Conservation (phyloP, 37 sponge, comb jelly and placozoan genomes). For the Agelas oroides region DNA sequence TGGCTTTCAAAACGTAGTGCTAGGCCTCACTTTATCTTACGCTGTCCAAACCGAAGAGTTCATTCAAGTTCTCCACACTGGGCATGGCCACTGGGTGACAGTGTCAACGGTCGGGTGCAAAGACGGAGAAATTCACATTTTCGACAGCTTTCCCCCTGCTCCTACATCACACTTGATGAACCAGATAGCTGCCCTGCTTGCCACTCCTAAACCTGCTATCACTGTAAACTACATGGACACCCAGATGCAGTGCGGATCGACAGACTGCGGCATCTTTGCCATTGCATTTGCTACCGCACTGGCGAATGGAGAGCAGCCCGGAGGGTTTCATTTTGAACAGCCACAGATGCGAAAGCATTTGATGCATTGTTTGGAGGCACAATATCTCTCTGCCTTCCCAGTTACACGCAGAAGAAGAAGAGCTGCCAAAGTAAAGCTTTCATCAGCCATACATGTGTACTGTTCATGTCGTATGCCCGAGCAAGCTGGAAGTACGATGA, state of each 20-base stretch:
- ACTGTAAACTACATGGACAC: constrained; percentile 22
- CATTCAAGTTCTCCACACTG: constrained; percentile 31
- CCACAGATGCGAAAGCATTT: constrained; percentile 48
- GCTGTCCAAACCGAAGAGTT: constrained; percentile 23
- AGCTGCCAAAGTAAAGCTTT: neutral
- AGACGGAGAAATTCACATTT: constrained; percentile 22
- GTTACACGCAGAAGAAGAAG: neutral
- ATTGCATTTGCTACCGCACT: constrained; percentile 41
- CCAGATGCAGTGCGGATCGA: constrained; percentile 39
- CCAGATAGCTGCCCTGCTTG: constrained; percentile 42
- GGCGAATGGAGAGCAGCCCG: constrained; percentile 25
- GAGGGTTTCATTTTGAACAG: constrained; percentile 19
- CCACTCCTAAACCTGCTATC: constrained; percentile 18
- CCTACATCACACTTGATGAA: constrained; percentile 5
- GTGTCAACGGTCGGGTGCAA: constrained; percentile 24
- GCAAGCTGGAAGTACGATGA: constrained; percentile 15
- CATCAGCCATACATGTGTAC: neutral
- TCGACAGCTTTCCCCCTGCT: constrained; percentile 9
- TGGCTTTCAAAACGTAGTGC: constrained; percentile 7
- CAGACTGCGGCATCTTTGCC: constrained; percentile 52
- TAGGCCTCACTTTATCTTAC: constrained; percentile 10
- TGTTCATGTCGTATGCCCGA: constrained; percentile 27
- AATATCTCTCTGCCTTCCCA: constrained; percentile 15
- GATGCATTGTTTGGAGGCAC: constrained; percentile 22
- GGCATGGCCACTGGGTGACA: constrained; percentile 36